Percentiles rank a stretch among this genome's conserved stretches.
Evolutionary conservation across 2,113 vertebrate genomes (phyloP).

Genomic region (Ictalurus furcatus): DNA sequence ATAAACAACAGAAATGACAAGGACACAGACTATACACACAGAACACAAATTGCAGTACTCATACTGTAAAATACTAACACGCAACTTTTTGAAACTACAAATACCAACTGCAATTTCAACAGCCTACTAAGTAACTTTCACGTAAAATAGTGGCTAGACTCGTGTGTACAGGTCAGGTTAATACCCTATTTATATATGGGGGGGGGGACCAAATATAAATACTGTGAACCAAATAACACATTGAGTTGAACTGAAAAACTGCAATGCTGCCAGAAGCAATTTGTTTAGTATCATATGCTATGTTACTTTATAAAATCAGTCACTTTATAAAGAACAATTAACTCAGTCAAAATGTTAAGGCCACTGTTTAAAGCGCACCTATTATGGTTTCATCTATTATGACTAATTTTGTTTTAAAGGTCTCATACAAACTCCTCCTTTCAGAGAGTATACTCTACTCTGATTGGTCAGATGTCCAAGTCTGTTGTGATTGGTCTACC

Average conservation of each 20-base stretch:
- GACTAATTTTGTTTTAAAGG: too few relatives aligned
- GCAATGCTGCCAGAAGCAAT: not conserved
- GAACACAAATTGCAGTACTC: not conserved
- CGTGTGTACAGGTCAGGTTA: not conserved
- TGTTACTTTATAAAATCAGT: too few relatives aligned
- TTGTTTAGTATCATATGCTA: too few relatives aligned
- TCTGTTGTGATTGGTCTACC: too few relatives aligned
- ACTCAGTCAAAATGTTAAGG: not conserved
- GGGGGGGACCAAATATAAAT: not conserved
- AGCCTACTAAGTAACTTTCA: not conserved
- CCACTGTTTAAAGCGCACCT: not conserved
- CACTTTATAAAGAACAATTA: not conserved
- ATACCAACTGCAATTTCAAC: not conserved
- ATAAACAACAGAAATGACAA: not conserved
- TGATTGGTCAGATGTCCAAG: too few relatives aligned
- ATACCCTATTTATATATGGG: not conserved
- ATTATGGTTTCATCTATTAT: too few relatives aligned
- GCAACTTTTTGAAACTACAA: not conserved
- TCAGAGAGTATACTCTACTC: too few relatives aligned
- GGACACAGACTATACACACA: not conserved
- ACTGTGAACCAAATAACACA: not conserved
- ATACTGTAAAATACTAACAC: not conserved
- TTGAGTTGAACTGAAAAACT: not conserved
- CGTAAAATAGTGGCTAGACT: not conserved
- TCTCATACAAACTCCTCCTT: too few relatives aligned